Evolutionary conservation across 2,888 invertebrate species (phyloP), one percentile per base, ranked within the genome.

Genomic region (Odontocolon sp.): DNA sequence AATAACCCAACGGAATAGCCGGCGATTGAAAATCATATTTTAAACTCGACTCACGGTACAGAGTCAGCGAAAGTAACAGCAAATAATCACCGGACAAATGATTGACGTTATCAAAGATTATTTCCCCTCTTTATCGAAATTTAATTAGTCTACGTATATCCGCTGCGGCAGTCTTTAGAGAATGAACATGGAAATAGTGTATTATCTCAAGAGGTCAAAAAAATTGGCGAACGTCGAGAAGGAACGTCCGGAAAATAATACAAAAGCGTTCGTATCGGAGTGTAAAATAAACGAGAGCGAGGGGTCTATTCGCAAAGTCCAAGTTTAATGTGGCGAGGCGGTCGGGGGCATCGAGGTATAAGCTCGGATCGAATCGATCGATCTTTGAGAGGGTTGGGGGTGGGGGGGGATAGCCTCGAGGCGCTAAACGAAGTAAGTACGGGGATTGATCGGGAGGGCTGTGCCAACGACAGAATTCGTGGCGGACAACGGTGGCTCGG

Each of bases 351-450:
- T 31, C 28, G 47, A 28, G 33, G 38, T 26, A 33, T 31, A 59
- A 72, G 56, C 72, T 72, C 63, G 50, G 68, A 77, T 77, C 73
- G 68, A 63, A 38, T 73, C 54, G 66, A 76, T 77, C 73, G 57
- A 73, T 71, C 67, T 63, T 54, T 21, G 52, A 16, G 40, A 36
- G 57, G 23, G 11, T 47, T n/a, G 56, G 47, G 31, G 31, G 3
- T 1, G 47, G 28, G 69, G 42, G 38, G 68, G 54, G 74, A 63
- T 21, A 28, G 56, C 36, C 68, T 50, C 73, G 69, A 38, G 52
- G 63, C 80, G 77, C 83, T 83, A 87, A 78, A 89, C 90, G 80
- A 90, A 90, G 76, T 89, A 90, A 89, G 90, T 90, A 87, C 90
- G 89, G 50, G 89, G 89, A 82, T 89, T 89, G 76, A 86, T 83